Evolutionary conservation across 2,113 vertebrate genomes (phyloP), one percentile per base, ranked within the genome.

Genomic region (Myodes glareolus): DNA sequence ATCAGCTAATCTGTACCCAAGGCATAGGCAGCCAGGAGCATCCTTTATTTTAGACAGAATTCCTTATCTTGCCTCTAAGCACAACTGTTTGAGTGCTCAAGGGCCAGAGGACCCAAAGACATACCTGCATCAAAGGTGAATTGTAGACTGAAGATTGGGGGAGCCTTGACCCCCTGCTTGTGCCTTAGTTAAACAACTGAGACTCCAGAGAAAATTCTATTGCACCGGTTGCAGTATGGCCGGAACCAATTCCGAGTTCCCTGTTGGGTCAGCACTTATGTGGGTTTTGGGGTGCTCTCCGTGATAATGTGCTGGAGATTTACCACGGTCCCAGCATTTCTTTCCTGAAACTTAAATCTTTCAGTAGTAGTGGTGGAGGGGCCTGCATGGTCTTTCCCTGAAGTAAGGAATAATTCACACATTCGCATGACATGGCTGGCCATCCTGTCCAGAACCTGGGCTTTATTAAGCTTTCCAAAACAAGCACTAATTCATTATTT

Each of bases 1-100:
- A 98, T 98, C 98, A 97, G 97, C 98, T 98, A 98, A 98, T 98
- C 98, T 98, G 96, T 91, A 97, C 97, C 98, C 96, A 94, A 98
- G 98, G 94, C 94, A 63, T 33, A 29, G 96, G 94, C 93, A 77
- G 94, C 92, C 90, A 73, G 85, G 89, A 96, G 98, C 96, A 98
- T 98, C 97, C 98, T 97, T 95, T 95, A 50, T 95, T 98, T 98
- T 98, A 98, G 97, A 98, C 97, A 95, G 98, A 98, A 98, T 3
- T 8, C 88, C 93, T 95, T 96, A 94, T 85, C 91, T 94, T 0
- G 0, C 95, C 77, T 78, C 52, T 0, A 81, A 97, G 98, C 88
- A 93, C 78, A 95, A 87, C 85, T 97, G 97, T 86, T 95, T 94
- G 84, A 55, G 68, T 93, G 97, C 81, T 52, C 80, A 94, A 55